Conservation (phyloP, 2,888 invertebrate species). For the Diloba caeruleocephala region DNA sequence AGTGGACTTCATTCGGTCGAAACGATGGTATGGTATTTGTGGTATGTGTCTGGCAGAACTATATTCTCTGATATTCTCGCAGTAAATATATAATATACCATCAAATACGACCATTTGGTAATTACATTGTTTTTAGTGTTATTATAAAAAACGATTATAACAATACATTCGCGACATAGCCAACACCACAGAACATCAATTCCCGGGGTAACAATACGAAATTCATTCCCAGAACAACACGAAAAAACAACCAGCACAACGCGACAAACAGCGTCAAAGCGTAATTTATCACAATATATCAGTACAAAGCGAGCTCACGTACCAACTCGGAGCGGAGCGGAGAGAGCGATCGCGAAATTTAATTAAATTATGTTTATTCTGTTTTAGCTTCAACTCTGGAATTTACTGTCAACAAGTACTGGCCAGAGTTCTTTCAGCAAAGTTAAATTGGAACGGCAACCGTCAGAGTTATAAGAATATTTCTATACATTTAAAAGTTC, state of each 20-base stretch:
- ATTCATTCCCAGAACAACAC: constrained; percentile 27
- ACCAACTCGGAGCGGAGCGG: constrained; percentile 11
- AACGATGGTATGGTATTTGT: too few relatives aligned
- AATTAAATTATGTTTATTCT: constrained; percentile 49
- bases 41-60: too few relatives aligned
- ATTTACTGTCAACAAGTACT: constrained; percentile 32
- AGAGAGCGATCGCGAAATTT: constrained; percentile 32
- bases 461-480: constrained; percentile 27
- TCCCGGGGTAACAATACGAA: constrained; percentile 24
- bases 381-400: constrained; percentile 20
- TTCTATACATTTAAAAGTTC: constrained; percentile 38
- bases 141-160: too few relatives aligned
- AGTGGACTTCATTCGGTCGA: too few relatives aligned
- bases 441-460: constrained; percentile 47
- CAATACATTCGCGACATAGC: too few relatives aligned
- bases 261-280: constrained; percentile 22
- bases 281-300: constrained; percentile 45
- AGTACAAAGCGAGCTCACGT: constrained; percentile 33
- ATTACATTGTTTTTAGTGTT: too few relatives aligned
- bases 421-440: constrained; percentile 33
- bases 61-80: too few relatives aligned
- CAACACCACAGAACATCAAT: constrained; percentile 24
- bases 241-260: constrained; percentile 21
- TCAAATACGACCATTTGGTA: too few relatives aligned
- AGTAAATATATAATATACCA: too few relatives aligned